These are phyloP conservation scores for Thera britannica DNA, from an alignment of 2,888 invertebrate species.

Conservation along the genomic window DNA sequence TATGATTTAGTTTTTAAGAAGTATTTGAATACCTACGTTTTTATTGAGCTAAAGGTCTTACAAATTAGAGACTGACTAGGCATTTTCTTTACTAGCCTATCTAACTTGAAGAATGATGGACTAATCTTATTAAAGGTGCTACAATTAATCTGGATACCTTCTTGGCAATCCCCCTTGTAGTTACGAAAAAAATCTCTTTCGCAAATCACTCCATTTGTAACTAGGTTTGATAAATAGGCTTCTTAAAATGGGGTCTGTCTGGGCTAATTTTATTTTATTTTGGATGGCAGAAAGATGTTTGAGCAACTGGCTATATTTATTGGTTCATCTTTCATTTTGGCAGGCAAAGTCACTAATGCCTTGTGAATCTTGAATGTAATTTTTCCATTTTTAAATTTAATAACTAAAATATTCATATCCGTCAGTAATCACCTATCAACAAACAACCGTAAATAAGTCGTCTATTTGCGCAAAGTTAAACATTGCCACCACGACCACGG, in stretches of 20 bases:
- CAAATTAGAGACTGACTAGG: neutral
- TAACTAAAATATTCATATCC: no score
- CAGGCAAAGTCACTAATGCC: no score
- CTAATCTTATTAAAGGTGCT: slow-evolving; percentile 18
- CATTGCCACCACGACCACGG: neutral
- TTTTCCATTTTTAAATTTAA: no score
- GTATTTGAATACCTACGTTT: neutral
- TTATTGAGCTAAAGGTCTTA: neutral
- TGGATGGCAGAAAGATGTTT: neutral
- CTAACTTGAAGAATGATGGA: slow-evolving; percentile 19
- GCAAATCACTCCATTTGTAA: slow-evolving; percentile 37
- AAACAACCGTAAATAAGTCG: neutral
- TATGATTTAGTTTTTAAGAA: no score
- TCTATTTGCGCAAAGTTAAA: slow-evolving; percentile 1
- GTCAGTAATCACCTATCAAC: no score
- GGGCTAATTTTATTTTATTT: slow-evolving; percentile 29
- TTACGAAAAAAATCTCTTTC: slow-evolving; percentile 24
- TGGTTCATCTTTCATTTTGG: neutral
- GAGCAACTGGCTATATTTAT: neutral
- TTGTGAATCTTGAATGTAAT: no score
- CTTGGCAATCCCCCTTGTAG: slow-evolving; percentile 13
- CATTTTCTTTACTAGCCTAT: neutral
- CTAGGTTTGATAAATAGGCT: slow-evolving; percentile 30
- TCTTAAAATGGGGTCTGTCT: slow-evolving; percentile 22
- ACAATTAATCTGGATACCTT: slow-evolving; percentile 24